Conservation (phyloP, 2,888 invertebrate genomes). For the Lasiommata megera region DNA sequence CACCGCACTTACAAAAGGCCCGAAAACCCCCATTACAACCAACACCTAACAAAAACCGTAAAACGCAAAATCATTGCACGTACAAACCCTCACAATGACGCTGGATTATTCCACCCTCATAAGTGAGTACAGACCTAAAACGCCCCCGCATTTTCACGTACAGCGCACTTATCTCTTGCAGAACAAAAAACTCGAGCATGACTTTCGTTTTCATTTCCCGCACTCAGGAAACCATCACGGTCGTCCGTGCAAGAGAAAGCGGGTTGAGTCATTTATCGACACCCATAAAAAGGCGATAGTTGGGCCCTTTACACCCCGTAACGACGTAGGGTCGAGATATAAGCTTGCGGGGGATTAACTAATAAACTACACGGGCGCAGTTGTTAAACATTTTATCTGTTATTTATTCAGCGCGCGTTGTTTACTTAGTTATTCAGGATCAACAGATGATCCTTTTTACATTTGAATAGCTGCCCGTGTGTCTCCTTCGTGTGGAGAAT, state of each 20-base stretch:
- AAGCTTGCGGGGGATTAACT: constrained; percentile 24
- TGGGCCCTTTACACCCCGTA: constrained; percentile 42
- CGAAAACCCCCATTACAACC: constrained; percentile 10
- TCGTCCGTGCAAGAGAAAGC: constrained; percentile 22
- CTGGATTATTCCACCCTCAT: constrained; percentile 25
- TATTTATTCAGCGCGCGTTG: constrained; percentile 15
- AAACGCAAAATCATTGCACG: constrained; percentile 30
- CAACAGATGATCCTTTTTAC: constrained; percentile 2
- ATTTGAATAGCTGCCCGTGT: not conserved
- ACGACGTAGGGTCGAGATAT: constrained; percentile 29
- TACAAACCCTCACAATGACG: constrained; percentile 30
- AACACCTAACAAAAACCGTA: constrained; percentile 22
- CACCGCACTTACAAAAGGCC: constrained; percentile 7
- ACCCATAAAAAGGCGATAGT: constrained; percentile 49
- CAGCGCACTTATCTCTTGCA: constrained; percentile 32
- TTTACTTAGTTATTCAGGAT: constrained; percentile 1
- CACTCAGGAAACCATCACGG: constrained; percentile 37
- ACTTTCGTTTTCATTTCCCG: constrained; percentile 36
- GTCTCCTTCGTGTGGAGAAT: too few species aligned
- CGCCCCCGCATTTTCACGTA: constrained; percentile 30
- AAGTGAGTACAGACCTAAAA: constrained; percentile 28
- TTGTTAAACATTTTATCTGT: constrained; percentile 21
- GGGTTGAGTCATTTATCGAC: constrained; percentile 41
- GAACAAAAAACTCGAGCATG: constrained; percentile 35
- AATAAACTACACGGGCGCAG: constrained; percentile 21